A percentile compares a stretch with the other conserved stretches of the same genome.
phyloP scores from a whole-genome alignment of 1,140 invertebrate species.

The Hirudo medicinalis region DNA sequence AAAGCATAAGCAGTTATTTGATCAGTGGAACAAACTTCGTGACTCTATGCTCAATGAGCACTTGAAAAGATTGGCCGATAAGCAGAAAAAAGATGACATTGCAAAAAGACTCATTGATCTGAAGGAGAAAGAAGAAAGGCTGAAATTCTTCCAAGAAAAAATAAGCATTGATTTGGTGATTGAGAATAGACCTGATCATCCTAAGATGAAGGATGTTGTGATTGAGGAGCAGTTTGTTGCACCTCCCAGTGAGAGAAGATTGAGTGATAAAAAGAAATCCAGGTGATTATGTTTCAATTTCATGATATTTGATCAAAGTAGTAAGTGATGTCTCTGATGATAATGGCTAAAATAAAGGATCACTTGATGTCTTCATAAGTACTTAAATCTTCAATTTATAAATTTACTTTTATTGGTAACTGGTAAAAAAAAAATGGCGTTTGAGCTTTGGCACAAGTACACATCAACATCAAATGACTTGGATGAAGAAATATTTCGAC shows the following conservation, averaged over 20 bases:
- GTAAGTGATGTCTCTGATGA: too few relatives aligned
- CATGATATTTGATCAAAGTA: too few relatives aligned
- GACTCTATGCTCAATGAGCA: constrained; percentile 19
- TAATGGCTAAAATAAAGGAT: too few relatives aligned
- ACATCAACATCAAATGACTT: too few relatives aligned
- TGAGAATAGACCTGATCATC: constrained; percentile 7
- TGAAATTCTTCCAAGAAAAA: constrained; percentile 22
- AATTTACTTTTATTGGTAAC: too few relatives aligned
- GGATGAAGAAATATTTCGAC: too few relatives aligned
- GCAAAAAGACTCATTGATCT: constrained; percentile 24
- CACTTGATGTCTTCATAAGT: too few relatives aligned
- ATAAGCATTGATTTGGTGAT: constrained; percentile 24
- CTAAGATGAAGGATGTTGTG: constrained; percentile 14
- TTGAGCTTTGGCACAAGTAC: too few relatives aligned
- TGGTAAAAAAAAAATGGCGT: too few relatives aligned
- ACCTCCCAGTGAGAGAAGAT: constrained; percentile 13
- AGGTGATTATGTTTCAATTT: neutral
- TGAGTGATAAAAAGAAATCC: neutral
- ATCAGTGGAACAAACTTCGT: constrained; percentile 22
- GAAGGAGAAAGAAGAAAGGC: constrained; percentile 24
- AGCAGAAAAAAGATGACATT: constrained; percentile 25
- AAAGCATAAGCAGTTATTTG: constrained; percentile 11
- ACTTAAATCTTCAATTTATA: too few relatives aligned
- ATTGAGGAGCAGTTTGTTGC: constrained; percentile 21
- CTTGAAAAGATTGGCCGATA: constrained; percentile 16